Percentiles rank a stretch among this genome's conserved stretches.
phyloP scores from a whole-genome alignment of 2,113 vertebrate species.

The Neotragus pygmaeus region DNA sequence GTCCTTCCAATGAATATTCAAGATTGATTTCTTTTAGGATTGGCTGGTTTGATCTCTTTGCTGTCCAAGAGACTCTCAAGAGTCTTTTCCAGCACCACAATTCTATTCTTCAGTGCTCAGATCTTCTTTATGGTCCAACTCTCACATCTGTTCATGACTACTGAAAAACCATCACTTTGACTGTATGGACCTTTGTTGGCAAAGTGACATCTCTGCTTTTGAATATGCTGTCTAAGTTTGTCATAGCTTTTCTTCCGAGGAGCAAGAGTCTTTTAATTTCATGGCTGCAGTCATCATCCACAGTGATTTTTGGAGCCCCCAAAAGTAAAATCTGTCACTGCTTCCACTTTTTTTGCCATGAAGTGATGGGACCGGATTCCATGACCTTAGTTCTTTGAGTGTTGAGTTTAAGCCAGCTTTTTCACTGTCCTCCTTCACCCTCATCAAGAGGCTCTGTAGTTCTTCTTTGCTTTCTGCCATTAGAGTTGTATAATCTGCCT shows the following conservation, averaged over 20 bases:
- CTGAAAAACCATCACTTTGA: not conserved
- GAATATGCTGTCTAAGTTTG: not conserved
- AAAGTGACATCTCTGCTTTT: not conserved
- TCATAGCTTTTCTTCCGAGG: not conserved
- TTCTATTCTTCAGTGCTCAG: not conserved
- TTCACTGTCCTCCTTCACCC: not conserved
- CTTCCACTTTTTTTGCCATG: not conserved
- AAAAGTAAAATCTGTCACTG: not conserved
- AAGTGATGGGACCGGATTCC: not conserved
- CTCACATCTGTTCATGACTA: not conserved
- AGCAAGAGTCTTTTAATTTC: not conserved
- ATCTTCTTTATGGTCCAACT: not conserved
- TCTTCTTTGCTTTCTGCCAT: not conserved
- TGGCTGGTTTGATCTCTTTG: not conserved
- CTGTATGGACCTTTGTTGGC: not conserved
- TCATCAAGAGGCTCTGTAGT: not conserved
- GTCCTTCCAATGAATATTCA: not conserved
- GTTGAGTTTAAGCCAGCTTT: not conserved
- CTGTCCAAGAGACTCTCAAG: not conserved
- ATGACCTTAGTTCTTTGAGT: not conserved
- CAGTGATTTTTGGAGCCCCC: not conserved
- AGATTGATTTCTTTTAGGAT: not conserved
- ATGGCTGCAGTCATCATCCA: not conserved
- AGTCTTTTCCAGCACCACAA: not conserved
- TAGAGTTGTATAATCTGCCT: not conserved